Evolutionary conservation across 2,888 invertebrate species (phyloP), one percentile per base, ranked within the genome.

Genomic region (Cremastinae sp.): DNA sequence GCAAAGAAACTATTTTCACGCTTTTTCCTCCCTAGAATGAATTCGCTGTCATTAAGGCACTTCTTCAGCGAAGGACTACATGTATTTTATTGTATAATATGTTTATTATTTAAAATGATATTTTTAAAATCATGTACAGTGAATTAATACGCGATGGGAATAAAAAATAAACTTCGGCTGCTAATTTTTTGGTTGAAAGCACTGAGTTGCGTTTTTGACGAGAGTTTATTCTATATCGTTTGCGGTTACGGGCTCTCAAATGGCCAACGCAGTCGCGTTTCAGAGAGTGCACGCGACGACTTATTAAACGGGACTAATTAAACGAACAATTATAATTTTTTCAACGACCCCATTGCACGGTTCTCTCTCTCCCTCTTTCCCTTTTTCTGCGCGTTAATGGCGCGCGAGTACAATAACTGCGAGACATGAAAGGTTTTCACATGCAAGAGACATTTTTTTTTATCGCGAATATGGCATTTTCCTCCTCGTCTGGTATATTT

Each of bases 251-350:
- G 28, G 18, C n/a, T 9, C 22, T 7, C 47, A 14, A 61, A 22
- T 22, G 9, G 22, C 51, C 5, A 9, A 22, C 56, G 5, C n/a
- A 16, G 12, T 10, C 3, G 28, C 12, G 8, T 49, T 12, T 28
- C 64, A 14, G 45, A 43, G 38, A 7, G 38, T 47, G 20, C 51
- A 53, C 22, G 16, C 38, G 38, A 54, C 65, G 74, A 70, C 51
- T 70, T 41, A 59, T 54, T 49, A 61, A 70, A 16, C 36, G 18
- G 12, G 41, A 54, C 28, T 61, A 66, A 66, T 71, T 66, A 71
- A 53, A 9, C 22, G 28, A 38, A 47, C 53, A 59, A 53, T 75
- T 65, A 53, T 38, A 28, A 45, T 22, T 49, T 72, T 53, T 71
- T 54, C 54, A 54, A 54, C 12, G 70, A 41, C 20, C 64, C 43